These are phyloP conservation scores for Sisyra terminalis DNA, from an alignment of 2,888 invertebrate genomes.

Conservation along the genomic window DNA sequence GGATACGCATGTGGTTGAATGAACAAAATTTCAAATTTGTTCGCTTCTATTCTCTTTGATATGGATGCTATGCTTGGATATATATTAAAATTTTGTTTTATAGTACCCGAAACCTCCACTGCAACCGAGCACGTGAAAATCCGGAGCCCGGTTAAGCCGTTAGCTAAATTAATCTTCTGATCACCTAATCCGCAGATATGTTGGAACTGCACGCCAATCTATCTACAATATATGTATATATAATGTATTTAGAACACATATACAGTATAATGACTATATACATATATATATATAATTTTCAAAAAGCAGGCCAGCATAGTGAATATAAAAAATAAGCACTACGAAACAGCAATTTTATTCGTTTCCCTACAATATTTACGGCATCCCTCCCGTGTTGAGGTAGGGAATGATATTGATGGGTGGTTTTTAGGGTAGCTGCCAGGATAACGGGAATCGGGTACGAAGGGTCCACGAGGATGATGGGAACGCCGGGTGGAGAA, in stretches of 20 bases:
- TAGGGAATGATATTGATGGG: no score
- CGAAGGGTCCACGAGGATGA: not conserved
- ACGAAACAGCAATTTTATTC: not conserved
- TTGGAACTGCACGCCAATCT: slow-evolving; percentile 43
- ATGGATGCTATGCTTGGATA: not conserved
- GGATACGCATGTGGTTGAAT: no score
- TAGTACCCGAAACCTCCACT: no score
- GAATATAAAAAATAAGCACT: not conserved
- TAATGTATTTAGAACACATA: not conserved
- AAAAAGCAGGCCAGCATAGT: not conserved
- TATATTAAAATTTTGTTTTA: no score
- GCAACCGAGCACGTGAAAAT: slow-evolving; percentile 6
- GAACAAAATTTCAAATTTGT: no score
- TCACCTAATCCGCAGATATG: slow-evolving; percentile 48
- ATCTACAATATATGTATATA: slow-evolving; percentile 19
- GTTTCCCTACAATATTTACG: not conserved
- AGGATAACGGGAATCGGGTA: no score
- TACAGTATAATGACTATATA: not conserved
- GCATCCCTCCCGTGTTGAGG: no score
- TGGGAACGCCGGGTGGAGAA: not conserved
- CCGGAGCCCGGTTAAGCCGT: slow-evolving; percentile 7
- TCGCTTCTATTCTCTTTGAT: no score
- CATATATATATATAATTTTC: not conserved
- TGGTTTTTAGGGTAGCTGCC: no score
- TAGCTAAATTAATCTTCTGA: slow-evolving; percentile 33